Conservation (phyloP, 2,888 invertebrate genomes). For the Euplagia quadripunctaria region DNA sequence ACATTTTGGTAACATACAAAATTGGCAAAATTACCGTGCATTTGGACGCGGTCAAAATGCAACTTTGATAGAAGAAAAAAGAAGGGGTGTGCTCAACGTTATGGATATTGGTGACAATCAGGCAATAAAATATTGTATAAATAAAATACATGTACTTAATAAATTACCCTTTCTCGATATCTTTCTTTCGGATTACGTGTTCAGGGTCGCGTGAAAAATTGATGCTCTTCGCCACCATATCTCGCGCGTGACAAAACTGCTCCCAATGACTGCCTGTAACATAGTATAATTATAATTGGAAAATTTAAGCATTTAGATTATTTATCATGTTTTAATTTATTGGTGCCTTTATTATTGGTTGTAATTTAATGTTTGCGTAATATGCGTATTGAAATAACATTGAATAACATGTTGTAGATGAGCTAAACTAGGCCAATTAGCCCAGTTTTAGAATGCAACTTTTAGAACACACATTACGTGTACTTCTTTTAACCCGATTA, state of each 20-base stretch:
- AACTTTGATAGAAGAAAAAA: slow-evolving; percentile 11
- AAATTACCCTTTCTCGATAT: slow-evolving; percentile 64
- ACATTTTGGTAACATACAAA: too few relatives aligned
- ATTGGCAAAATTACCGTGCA: too few relatives aligned
- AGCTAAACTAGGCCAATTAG: too few relatives aligned
- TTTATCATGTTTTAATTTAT: neutral
- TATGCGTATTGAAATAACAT: neutral
- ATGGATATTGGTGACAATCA: slow-evolving; percentile 66
- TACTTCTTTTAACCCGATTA: too few relatives aligned
- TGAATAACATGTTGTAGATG: too few relatives aligned
- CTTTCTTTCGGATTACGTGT: slow-evolving; percentile 55
- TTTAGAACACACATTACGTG: too few relatives aligned
- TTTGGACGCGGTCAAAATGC: too few relatives aligned
- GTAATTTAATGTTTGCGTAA: neutral
- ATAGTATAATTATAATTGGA: neutral
- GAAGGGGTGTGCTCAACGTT: slow-evolving; percentile 29
- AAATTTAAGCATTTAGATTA: too few relatives aligned
- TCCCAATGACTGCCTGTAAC: slow-evolving; percentile 73
- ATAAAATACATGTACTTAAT: neutral
- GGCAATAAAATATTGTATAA: slow-evolving; percentile 11
- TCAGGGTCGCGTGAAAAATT: slow-evolving; percentile 64
- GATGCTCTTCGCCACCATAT: slow-evolving; percentile 69
- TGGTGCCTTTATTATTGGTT: neutral
- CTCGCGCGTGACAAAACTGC: slow-evolving; percentile 75
- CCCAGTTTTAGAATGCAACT: too few relatives aligned